Percentiles rank a stretch among this genome's conserved stretches.
These are phyloP conservation scores for Dromas ardeola DNA, from an alignment of 2,113 vertebrate genomes.

Conservation along the genomic window DNA sequence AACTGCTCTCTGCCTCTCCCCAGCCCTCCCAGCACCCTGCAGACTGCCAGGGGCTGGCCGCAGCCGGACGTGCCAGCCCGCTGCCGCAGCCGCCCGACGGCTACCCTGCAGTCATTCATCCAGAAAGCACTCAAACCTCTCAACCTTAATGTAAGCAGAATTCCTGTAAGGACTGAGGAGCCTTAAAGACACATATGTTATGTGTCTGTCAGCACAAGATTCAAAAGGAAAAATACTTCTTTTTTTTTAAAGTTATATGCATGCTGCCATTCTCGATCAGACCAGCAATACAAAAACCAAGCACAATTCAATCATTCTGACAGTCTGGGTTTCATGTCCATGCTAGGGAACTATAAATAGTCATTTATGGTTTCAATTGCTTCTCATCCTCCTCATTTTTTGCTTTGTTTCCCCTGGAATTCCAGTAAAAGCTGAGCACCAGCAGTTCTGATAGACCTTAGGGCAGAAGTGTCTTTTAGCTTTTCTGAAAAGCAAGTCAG, in stretches of 20 bases:
- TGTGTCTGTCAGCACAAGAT: background rate
- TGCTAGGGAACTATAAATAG: background rate
- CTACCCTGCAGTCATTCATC: background rate
- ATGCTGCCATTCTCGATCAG: background rate
- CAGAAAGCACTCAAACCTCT: background rate
- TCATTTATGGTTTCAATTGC: background rate
- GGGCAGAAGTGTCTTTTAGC: background rate
- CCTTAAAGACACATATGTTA: background rate
- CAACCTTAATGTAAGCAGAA: background rate
- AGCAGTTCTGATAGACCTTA: background rate
- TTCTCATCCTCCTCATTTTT: background rate
- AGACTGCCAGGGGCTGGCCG: rapidly evolving
- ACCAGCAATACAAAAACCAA: background rate
- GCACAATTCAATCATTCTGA: background rate
- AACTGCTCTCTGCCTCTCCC: background rate
- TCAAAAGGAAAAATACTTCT: background rate
- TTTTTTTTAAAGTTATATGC: background rate
- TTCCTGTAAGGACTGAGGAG: background rate
- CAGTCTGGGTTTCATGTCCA: background rate
- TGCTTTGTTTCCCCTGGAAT: background rate
- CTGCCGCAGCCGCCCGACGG: rapidly evolving
- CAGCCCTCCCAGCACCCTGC: rapidly evolving
- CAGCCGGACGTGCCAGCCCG: background rate
- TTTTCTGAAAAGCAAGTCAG: background rate
- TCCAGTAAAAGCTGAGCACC: background rate